phyloP scores from a whole-genome alignment of 2,113 vertebrate species.

The Suncus etruscus region DNA sequence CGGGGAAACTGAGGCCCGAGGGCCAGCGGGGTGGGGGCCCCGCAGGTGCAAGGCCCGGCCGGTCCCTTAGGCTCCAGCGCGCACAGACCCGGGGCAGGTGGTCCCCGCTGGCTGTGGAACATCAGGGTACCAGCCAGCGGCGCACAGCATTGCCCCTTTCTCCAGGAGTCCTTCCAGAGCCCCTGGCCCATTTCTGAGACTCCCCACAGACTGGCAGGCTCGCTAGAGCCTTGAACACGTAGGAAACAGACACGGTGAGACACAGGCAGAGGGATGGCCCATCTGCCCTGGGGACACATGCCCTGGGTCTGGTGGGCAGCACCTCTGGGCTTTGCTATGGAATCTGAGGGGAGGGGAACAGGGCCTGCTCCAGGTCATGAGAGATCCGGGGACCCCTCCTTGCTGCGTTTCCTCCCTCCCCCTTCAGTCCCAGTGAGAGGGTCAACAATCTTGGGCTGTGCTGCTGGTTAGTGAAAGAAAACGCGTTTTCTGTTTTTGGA shows the following conservation, averaged over 20 bases:
- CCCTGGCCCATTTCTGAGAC: neutral
- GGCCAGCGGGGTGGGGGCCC: neutral
- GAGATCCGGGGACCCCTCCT: no score
- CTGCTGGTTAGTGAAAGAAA: constrained; percentile 42
- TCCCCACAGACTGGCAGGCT: neutral
- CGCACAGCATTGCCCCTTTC: neutral
- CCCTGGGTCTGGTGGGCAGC: neutral
- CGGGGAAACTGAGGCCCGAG: neutral
- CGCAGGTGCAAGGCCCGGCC: neutral
- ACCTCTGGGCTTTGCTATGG: no score
- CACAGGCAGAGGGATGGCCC: neutral
- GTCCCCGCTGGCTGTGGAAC: no score
- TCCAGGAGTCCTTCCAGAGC: neutral
- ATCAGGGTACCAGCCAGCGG: neutral
- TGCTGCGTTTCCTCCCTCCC: no score
- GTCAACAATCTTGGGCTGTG: neutral
- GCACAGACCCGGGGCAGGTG: no score
- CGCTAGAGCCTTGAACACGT: no score
- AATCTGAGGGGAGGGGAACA: neutral
- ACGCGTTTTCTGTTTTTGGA: constrained; percentile 19
- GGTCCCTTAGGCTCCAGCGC: neutral
- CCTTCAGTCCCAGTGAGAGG: no score
- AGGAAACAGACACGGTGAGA: neutral
- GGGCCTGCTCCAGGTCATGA: neutral
- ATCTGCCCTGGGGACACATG: neutral